Percentiles rank a stretch among this genome's conserved stretches.
Evolutionary conservation across 2,797 vertebrate species (phyloP).

Genomic region (Schizothorax lantsangensis): DNA sequence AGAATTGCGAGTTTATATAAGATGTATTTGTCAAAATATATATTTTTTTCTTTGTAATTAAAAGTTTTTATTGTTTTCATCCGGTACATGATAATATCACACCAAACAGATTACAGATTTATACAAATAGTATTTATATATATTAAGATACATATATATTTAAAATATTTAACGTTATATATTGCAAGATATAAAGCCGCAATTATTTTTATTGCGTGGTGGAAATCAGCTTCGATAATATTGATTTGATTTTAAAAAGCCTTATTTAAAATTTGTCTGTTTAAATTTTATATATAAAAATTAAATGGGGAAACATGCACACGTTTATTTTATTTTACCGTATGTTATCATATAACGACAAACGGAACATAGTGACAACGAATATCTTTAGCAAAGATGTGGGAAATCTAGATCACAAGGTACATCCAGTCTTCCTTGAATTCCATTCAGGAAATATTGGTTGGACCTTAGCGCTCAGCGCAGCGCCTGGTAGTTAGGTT

Average conservation of each 20-base stretch:
- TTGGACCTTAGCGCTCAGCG: background rate
- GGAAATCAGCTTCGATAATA: too few species aligned
- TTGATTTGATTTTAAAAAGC: background rate
- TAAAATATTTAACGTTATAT: too few species aligned
- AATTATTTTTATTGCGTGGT: too few species aligned
- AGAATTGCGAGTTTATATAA: too few species aligned
- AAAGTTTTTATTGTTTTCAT: too few species aligned
- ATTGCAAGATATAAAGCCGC: too few species aligned
- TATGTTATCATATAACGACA: background rate
- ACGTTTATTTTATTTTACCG: background rate
- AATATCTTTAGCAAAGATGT: background rate
- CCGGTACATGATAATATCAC: too few species aligned
- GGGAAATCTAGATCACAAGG: background rate
- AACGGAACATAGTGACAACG: background rate
- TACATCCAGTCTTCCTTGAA: background rate
- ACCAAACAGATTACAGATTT: too few species aligned
- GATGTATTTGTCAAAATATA: too few species aligned
- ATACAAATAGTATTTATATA: too few species aligned
- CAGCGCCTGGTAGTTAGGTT: constrained; percentile 59
- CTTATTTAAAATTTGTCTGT: background rate
- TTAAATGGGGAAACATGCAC: background rate
- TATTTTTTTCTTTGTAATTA: too few species aligned
- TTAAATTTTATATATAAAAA: background rate
- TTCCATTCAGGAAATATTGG: background rate
- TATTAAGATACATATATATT: too few species aligned